A percentile compares a stretch with the other conserved stretches of the same genome.
Conservation (phyloP, 2,888 invertebrate species). For the Drosophila melanosoma region DNA sequence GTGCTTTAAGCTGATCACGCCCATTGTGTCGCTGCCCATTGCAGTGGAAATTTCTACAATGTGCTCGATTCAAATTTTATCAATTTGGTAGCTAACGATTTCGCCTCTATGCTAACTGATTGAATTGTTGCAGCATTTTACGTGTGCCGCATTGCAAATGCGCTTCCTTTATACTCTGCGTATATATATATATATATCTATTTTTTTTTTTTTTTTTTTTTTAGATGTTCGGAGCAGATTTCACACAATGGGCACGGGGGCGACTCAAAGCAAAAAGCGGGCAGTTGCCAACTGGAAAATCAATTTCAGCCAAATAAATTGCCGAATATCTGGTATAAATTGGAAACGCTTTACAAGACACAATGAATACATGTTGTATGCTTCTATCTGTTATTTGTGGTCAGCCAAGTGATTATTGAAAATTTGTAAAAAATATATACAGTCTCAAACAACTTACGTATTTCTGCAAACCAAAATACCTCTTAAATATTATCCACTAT, state of each 20-base stretch:
- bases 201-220: slow-evolving; percentile 5
- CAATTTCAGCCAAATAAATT: slow-evolving; percentile 78
- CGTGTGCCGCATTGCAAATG: slow-evolving; percentile 78
- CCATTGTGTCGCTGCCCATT: slow-evolving; percentile 45
- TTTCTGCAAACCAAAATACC: slow-evolving; percentile 30
- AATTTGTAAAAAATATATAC: slow-evolving; percentile 3
- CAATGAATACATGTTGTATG: slow-evolving; percentile 9
- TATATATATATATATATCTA: neutral
- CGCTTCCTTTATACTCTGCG: slow-evolving; percentile 27
- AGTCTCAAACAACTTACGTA: slow-evolving; percentile 25
- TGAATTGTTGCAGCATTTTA: slow-evolving; percentile 83
- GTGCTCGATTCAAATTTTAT: slow-evolving; percentile 82
- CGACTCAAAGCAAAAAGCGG: slow-evolving; percentile 2
- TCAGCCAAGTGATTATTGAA: slow-evolving; percentile 34
- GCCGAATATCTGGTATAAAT: slow-evolving; percentile 78
- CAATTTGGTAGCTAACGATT: slow-evolving; percentile 71
- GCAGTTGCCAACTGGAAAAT: slow-evolving; percentile 55
- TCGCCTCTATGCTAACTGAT: slow-evolving; percentile 79
- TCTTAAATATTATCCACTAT: slow-evolving; percentile 19
- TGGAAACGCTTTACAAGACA: slow-evolving; percentile 54
- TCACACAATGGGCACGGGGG: slow-evolving; percentile 14
- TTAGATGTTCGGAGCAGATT: slow-evolving; percentile 33
- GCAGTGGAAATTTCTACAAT: slow-evolving; percentile 71
- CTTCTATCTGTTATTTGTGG: slow-evolving; percentile 23
- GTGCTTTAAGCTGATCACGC: slow-evolving; percentile 27